Conservation (phyloP, 1,140 invertebrate genomes). For the Kradibia gibbosae region DNA sequence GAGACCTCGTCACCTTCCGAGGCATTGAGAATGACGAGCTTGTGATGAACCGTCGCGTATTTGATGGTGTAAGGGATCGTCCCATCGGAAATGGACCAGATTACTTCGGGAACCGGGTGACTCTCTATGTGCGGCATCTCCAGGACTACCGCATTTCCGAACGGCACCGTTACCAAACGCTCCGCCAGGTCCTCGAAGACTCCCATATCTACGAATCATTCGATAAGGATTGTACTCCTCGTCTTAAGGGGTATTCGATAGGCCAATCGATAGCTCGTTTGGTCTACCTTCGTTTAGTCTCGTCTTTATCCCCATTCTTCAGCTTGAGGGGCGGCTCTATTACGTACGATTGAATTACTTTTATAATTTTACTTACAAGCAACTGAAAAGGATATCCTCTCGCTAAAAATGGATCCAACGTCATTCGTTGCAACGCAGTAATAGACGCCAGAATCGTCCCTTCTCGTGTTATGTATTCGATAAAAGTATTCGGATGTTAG, state of each 20-base stretch:
- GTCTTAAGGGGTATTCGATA: no score
- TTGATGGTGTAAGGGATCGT: slow-evolving; percentile 84
- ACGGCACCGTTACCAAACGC: slow-evolving; percentile 78
- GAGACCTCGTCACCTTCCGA: slow-evolving; percentile 80
- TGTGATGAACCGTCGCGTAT: slow-evolving; percentile 81
- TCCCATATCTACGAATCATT: slow-evolving; percentile 83
- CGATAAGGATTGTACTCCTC: no score
- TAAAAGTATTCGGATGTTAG: slow-evolving; percentile 83
- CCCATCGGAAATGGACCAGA: slow-evolving; percentile 85
- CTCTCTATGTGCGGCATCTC: slow-evolving; percentile 87
- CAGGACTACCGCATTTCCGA: slow-evolving; percentile 86
- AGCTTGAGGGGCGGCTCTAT: no score
- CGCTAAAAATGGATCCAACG: slow-evolving; percentile 91
- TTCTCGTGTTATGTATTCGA: slow-evolving; percentile 84
- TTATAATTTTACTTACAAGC: slow-evolving; percentile 84
- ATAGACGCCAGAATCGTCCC: slow-evolving; percentile 88
- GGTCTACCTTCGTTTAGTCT: no score
- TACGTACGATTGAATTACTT: no score
- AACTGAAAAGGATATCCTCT: slow-evolving; percentile 88
- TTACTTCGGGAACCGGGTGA: slow-evolving; percentile 85
- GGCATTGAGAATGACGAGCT: slow-evolving; percentile 84
- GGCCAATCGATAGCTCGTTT: no score
- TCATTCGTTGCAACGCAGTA: slow-evolving; percentile 92
- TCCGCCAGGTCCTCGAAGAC: slow-evolving; percentile 82
- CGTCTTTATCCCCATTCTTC: no score